These are phyloP conservation scores for Petrocephalus sullivani DNA, from an alignment of 2,797 vertebrate species.

Conservation along the genomic window DNA sequence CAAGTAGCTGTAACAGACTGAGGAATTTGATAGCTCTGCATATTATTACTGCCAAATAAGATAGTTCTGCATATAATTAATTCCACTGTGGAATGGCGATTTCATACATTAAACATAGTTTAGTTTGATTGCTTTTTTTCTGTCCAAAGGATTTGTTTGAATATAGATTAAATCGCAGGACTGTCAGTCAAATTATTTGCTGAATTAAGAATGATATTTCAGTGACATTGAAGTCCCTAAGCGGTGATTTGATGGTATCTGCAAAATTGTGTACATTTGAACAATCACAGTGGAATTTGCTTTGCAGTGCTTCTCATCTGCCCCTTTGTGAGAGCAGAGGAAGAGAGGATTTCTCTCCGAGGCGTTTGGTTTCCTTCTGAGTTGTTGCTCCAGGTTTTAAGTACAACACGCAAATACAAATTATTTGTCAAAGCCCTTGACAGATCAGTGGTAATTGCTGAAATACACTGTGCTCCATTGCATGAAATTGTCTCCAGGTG, in stretches of 20 bases:
- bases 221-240: constrained; percentile 2
- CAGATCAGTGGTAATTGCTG: constrained; percentile 37
- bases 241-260: neutral
- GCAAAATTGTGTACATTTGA: neutral
- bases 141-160: constrained; percentile 9
- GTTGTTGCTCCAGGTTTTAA: neutral
- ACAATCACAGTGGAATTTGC: neutral
- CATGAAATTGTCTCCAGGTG: constrained; percentile 66
- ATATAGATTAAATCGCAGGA: constrained; percentile 8
- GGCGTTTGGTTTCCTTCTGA: neutral
- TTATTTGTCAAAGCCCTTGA: constrained; percentile 27
- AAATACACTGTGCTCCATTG: constrained; percentile 43
- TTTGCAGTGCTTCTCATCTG: neutral
- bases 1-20: constrained; percentile 49
- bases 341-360: neutral
- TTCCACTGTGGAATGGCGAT: constrained; percentile 48
- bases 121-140: constrained; percentile 41
- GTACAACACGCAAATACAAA: constrained; percentile 35
- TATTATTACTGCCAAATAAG: constrained; percentile 17
- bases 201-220: neutral
- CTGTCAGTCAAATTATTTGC: neutral
- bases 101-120: constrained; percentile 33
- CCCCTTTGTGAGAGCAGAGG: neutral
- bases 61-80: constrained; percentile 45
- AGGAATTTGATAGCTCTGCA: constrained; percentile 40